phyloP scores from a whole-genome alignment of 2,888 invertebrate genomes.

The Pecten maximus region DNA sequence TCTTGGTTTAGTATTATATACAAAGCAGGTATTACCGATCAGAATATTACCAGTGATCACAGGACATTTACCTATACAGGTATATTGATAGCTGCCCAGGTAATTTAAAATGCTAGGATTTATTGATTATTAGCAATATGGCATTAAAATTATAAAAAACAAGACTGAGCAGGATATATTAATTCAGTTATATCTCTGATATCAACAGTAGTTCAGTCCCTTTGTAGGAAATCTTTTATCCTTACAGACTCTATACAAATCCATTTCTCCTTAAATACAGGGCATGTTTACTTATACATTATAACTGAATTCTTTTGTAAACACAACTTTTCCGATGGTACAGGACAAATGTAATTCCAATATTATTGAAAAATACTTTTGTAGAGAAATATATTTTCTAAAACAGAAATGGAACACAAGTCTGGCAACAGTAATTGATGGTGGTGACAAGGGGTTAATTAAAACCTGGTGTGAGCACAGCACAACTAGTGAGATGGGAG shows the following conservation, averaged over 20 bases:
- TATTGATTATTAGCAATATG: neutral
- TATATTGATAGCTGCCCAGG: neutral
- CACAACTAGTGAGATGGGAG: neutral
- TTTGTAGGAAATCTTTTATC: neutral
- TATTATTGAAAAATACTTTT: neutral
- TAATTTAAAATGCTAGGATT: slow-evolving; percentile 10
- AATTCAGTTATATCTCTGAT: neutral
- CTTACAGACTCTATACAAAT: neutral
- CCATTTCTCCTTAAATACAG: neutral
- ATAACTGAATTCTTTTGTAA: neutral
- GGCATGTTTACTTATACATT: no score
- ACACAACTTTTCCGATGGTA: no score
- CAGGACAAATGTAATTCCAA: no score
- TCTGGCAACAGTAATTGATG: neutral
- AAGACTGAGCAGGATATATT: neutral
- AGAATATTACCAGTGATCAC: neutral
- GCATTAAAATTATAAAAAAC: neutral
- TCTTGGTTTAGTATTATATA: neutral
- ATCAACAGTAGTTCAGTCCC: neutral
- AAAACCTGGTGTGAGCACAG: no score
- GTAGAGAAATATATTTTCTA: neutral
- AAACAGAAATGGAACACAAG: neutral
- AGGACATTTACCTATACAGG: neutral
- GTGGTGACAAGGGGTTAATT: no score
- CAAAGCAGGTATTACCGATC: slow-evolving; percentile 2